Evolutionary conservation across 2,797 vertebrate species (phyloP).

Genomic region (Alcedo quadribrachys): DNA sequence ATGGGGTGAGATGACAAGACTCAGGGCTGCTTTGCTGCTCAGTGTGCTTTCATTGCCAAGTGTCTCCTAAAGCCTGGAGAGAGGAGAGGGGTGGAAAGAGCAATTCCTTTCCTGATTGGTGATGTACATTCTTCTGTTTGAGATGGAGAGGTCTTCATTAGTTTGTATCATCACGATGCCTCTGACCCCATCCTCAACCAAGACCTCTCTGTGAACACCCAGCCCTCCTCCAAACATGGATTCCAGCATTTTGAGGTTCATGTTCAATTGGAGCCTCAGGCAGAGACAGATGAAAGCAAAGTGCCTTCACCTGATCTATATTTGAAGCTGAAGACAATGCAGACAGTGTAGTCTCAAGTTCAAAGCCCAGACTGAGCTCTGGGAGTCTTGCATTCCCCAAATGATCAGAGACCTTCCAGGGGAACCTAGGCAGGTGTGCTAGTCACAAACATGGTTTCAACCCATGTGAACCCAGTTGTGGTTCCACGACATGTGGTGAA

Average conservation of each 20-base stretch:
- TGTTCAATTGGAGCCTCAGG: not conserved
- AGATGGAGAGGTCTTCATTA: not conserved
- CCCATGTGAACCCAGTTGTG: not conserved
- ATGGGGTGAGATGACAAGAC: not conserved
- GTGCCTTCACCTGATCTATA: not conserved
- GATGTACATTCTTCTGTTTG: not conserved
- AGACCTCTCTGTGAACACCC: not conserved
- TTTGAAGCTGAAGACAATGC: not conserved
- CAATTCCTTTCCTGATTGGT: not conserved
- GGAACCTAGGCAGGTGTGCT: not conserved
- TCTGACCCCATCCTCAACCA: not conserved
- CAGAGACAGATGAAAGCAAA: not conserved
- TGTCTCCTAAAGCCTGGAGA: not conserved
- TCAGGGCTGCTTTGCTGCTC: not conserved
- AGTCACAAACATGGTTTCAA: not conserved
- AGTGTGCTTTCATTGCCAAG: not conserved
- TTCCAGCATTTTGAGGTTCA: not conserved
- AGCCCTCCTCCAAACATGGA: not conserved
- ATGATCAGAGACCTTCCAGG: not conserved
- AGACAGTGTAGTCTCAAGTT: not conserved
- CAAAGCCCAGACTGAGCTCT: not conserved
- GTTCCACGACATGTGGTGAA: not conserved
- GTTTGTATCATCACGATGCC: not conserved
- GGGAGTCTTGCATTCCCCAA: not conserved
- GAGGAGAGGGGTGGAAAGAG: not conserved